phyloP scores from a whole-genome alignment of 2,888 invertebrate species.

The Rhingia rostrata region DNA sequence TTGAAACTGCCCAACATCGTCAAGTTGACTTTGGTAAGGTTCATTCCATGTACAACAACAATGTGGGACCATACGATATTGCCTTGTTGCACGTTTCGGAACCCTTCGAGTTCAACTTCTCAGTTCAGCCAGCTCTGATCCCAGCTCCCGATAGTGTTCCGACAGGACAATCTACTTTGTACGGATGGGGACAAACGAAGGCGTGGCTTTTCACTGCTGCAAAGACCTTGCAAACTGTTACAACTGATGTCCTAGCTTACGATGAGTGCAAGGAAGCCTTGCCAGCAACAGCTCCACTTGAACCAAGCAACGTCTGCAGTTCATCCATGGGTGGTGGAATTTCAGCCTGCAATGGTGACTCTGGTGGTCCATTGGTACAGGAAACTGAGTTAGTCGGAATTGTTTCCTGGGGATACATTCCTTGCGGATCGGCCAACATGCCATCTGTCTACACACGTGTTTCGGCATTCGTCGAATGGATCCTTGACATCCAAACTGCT shows the following conservation, averaged over 20 bases:
- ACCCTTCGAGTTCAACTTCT: slow-evolving; percentile 78
- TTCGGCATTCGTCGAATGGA: slow-evolving; percentile 82
- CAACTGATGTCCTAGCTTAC: slow-evolving; percentile 78
- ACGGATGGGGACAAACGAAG: slow-evolving; percentile 83
- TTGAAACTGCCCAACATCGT: slow-evolving; percentile 77
- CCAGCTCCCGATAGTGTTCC: slow-evolving; percentile 79
- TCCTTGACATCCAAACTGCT: slow-evolving; percentile 77
- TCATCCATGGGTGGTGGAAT: too few species aligned
- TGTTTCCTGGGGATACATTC: slow-evolving; percentile 84
- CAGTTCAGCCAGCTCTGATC: slow-evolving; percentile 80
- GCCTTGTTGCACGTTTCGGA: slow-evolving; percentile 82
- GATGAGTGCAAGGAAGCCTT: slow-evolving; percentile 76
- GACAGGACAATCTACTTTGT: slow-evolving; percentile 79
- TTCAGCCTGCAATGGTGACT: too few species aligned
- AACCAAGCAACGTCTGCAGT: too few species aligned
- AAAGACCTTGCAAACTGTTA: slow-evolving; percentile 78
- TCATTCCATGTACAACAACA: slow-evolving; percentile 80
- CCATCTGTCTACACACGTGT: slow-evolving; percentile 83
- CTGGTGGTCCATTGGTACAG: slow-evolving; percentile 72
- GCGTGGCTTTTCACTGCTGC: slow-evolving; percentile 75
- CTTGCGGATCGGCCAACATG: slow-evolving; percentile 81
- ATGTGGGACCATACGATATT: slow-evolving; percentile 84
- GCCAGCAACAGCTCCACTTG: slow-evolving; percentile 68
- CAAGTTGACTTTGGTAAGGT: slow-evolving; percentile 78
- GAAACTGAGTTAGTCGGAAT: slow-evolving; percentile 82